Percentiles rank a stretch among this genome's conserved stretches.
phyloP scores from a whole-genome alignment of 2,797 vertebrate genomes.

The Cichlasoma orientale region DNA sequence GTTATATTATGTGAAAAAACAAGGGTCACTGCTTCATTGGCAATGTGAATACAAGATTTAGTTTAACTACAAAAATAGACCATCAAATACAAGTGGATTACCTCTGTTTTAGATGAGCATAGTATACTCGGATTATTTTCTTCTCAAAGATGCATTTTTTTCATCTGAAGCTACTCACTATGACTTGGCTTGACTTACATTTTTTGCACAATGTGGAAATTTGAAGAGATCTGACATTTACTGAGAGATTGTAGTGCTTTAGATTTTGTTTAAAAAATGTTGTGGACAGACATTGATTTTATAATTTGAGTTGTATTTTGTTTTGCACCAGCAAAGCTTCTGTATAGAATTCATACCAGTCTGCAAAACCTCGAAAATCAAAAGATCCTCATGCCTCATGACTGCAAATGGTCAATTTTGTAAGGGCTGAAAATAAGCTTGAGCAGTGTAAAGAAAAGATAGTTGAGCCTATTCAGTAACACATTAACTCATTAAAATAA shows the following conservation, averaged over 20 bases:
- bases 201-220: background rate
- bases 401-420: background rate
- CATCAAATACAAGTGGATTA: background rate
- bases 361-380: background rate
- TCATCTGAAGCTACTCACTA: background rate
- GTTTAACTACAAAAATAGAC: background rate
- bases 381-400: background rate
- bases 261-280: too few species aligned
- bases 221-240: background rate
- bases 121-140: background rate
- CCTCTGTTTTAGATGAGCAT: background rate
- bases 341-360: background rate
- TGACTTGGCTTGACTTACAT: background rate
- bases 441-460: background rate
- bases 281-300: too few species aligned
- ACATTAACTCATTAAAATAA: background rate
- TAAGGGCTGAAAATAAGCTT: background rate
- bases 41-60: background rate
- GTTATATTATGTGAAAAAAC: background rate
- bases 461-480: background rate
- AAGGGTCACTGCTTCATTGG: background rate
- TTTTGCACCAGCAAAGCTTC: background rate
- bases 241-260: background rate
- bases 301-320: background rate
- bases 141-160: background rate